Evolutionary conservation across 37 sponge, comb jelly and placozoan species (phyloP).

Genomic region (Spongia lamella): DNA sequence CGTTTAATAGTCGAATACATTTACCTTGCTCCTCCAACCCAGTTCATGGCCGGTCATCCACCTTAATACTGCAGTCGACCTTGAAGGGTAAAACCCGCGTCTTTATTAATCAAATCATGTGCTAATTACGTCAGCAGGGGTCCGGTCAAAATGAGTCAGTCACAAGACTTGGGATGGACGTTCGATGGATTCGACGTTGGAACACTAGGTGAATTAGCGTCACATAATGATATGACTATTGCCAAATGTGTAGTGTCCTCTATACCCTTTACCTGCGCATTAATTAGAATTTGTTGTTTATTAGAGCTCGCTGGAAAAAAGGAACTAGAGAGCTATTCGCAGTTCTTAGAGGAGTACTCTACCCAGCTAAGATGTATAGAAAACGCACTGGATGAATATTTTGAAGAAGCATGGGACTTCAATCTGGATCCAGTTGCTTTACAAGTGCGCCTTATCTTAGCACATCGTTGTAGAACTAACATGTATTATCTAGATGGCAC

Average conservation of each 20-base stretch:
- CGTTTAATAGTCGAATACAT: background rate
- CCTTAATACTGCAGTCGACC: background rate
- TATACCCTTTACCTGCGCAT: background rate
- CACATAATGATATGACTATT: background rate
- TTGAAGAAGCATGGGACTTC: constrained; percentile 91
- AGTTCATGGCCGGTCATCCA: constrained; percentile 51
- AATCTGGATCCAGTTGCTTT: constrained; percentile 80
- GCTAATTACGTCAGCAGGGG: constrained; percentile 62
- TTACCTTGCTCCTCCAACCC: constrained; percentile 82
- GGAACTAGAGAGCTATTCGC: constrained; percentile 59
- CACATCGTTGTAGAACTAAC: too few relatives aligned
- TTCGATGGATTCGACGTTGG: constrained; percentile 78
- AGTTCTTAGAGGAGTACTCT: constrained; percentile 72
- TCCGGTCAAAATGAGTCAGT: constrained; percentile 4
- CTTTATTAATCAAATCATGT: background rate
- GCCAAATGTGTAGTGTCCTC: too few relatives aligned
- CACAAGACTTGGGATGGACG: constrained; percentile 51
- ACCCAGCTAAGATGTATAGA: constrained; percentile 73
- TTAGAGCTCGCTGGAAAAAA: constrained; percentile 74
- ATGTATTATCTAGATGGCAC: constrained; percentile 59
- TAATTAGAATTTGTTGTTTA: background rate
- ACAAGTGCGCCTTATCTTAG: constrained; percentile 51
- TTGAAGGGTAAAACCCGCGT: background rate
- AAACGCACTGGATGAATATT: constrained; percentile 71
- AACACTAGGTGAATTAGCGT: constrained; percentile 59